Evolutionary conservation across 1,140 invertebrate species (phyloP).

Genomic region (Ditylenchus dipsaci): DNA sequence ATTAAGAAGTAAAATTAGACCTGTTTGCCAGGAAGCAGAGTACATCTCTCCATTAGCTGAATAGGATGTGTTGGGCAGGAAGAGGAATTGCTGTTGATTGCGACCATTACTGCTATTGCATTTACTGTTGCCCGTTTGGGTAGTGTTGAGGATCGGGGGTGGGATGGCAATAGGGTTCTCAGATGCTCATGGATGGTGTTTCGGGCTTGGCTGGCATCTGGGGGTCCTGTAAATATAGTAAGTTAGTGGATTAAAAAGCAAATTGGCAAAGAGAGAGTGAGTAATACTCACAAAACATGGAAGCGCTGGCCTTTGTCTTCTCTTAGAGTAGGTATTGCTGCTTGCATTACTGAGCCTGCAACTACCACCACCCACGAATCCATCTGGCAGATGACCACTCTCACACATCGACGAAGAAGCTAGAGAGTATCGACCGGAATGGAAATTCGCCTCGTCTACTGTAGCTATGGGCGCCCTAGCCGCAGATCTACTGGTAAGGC

Average conservation of each 20-base stretch:
- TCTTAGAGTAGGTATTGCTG: not conserved
- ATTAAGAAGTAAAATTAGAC: not conserved
- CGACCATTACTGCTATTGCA: not conserved
- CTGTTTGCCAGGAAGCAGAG: slow-evolving; percentile 7
- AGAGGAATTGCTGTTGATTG: slow-evolving; percentile 23
- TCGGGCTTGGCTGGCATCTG: slow-evolving; percentile 20
- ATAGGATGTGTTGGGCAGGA: slow-evolving; percentile 28
- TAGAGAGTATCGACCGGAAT: not conserved
- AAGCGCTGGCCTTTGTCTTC: slow-evolving; percentile 16
- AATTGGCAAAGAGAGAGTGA: not conserved
- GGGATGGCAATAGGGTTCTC: not conserved
- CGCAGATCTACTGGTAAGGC: not conserved
- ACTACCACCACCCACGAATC: slow-evolving; percentile 20
- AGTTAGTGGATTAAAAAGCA: not conserved
- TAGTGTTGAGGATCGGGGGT: not conserved
- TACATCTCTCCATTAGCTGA: slow-evolving; percentile 18
- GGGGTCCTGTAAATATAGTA: slow-evolving; percentile 22
- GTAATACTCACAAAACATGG: slow-evolving; percentile 30
- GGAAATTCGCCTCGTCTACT: slow-evolving; percentile 1
- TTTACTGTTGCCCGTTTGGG: not conserved
- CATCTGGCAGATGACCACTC: not conserved
- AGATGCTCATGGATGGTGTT: not conserved
- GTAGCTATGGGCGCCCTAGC: not conserved
- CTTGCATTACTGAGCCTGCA: slow-evolving; percentile 1
- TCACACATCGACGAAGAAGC: slow-evolving; percentile 1